Conservation (phyloP, 2,113 vertebrate species). For the Alectura lathami region DNA sequence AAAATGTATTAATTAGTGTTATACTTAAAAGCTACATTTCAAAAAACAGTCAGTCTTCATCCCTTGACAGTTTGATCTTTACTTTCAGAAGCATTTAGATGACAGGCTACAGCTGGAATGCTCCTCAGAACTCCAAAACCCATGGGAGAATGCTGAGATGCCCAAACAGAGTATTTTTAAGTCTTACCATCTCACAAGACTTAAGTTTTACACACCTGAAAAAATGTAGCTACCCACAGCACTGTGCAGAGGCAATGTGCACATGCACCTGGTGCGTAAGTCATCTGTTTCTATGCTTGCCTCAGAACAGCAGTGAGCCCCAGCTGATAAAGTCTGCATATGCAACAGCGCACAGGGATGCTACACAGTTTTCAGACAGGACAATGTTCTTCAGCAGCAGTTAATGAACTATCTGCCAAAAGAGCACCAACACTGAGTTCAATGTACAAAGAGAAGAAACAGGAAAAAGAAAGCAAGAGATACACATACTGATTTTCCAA, state of each 20-base stretch:
- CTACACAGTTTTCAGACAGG: not conserved
- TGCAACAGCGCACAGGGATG: not conserved
- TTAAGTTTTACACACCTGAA: not conserved
- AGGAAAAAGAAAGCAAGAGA: not conserved
- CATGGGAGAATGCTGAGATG: not conserved
- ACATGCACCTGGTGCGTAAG: not conserved
- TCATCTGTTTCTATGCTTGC: not conserved
- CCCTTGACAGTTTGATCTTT: not conserved
- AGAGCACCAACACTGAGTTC: not conserved
- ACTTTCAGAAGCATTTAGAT: not conserved
- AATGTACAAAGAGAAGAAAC: not conserved
- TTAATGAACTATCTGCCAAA: not conserved
- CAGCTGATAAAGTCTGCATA: not conserved
- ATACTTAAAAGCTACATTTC: not conserved
- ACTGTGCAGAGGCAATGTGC: not conserved
- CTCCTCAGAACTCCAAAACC: not conserved
- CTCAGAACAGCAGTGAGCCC: not conserved
- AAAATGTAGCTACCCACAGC: not conserved
- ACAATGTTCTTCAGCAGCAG: not conserved
- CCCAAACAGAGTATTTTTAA: not conserved
- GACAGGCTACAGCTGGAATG: not conserved
- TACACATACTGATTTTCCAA: not conserved
- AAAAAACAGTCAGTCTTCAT: not conserved
- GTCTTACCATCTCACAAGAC: not conserved
- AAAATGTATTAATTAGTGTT: not conserved